phyloP scores from a whole-genome alignment of 2,797 vertebrate genomes.

The Hemitrygon akajei region DNA sequence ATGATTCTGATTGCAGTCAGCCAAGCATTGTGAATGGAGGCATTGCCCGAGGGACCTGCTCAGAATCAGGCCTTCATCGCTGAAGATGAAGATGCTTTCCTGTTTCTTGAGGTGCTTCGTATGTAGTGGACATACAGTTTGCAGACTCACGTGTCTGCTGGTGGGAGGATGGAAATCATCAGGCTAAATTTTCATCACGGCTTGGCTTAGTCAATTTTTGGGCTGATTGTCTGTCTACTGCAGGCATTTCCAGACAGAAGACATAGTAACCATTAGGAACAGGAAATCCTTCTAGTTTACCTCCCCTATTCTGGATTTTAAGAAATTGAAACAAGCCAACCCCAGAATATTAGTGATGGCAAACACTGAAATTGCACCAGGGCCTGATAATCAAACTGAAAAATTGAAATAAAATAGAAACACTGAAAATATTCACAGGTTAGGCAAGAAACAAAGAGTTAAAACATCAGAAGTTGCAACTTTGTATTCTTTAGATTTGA shows the following conservation, averaged over 20 bases:
- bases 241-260: background rate
- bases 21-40: no score
- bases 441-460: no score
- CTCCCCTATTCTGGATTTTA: background rate
- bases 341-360: background rate
- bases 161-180: background rate
- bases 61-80: background rate
- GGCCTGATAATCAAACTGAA: no score
- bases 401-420: no score
- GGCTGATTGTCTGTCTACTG: background rate
- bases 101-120: background rate
- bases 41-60: background rate
- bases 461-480: no score
- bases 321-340: background rate
- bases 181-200: background rate
- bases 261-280: background rate
- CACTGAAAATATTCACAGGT: no score
- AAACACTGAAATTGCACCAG: no score
- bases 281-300: background rate
- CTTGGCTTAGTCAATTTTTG: background rate
- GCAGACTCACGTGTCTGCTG: background rate
- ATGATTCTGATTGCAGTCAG: background rate
- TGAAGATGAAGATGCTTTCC: background rate
- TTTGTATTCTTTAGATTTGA: no score
- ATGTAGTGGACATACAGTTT: background rate